Conservation (phyloP, 2,113 vertebrate species). For the Podocnemis expansa region DNA sequence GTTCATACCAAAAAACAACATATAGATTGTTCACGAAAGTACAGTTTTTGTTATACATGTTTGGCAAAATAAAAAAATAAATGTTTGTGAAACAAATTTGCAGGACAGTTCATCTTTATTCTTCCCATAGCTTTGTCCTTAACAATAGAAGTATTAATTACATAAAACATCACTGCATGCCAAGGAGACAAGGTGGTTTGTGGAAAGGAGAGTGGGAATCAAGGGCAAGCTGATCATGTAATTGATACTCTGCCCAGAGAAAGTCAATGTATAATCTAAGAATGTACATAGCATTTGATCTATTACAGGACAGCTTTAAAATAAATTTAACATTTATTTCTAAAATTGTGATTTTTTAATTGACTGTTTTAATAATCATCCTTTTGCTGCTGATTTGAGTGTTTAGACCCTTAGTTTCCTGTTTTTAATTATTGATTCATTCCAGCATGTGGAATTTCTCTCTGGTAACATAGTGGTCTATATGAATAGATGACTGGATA, state of each 20-base stretch:
- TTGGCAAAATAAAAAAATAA: too few relatives aligned
- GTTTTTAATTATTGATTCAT: slow-evolving; percentile 65
- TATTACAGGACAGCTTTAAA: slow-evolving; percentile 50
- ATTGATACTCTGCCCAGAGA: slow-evolving; percentile 12
- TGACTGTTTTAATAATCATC: slow-evolving; percentile 44
- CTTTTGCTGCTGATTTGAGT: slow-evolving; percentile 31
- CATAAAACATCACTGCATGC: too few relatives aligned
- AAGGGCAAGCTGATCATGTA: slow-evolving; percentile 16
- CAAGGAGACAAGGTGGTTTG: too few relatives aligned
- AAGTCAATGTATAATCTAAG: slow-evolving; percentile 8
- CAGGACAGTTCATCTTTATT: too few relatives aligned
- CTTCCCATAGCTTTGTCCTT: too few relatives aligned
- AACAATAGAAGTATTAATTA: too few relatives aligned
- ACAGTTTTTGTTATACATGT: too few relatives aligned
- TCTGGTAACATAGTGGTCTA: slow-evolving; percentile 47
- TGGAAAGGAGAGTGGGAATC: background rate
- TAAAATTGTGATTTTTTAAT: slow-evolving; percentile 55
- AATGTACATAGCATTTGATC: slow-evolving; percentile 50
- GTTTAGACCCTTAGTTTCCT: slow-evolving; percentile 23
- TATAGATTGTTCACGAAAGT: too few relatives aligned
- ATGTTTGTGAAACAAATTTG: too few relatives aligned
- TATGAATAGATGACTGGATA: slow-evolving; percentile 12
- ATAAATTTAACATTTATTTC: slow-evolving; percentile 60
- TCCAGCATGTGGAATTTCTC: background rate
- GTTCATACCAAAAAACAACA: too few relatives aligned